Conservation (phyloP, 1,140 invertebrate genomes). For the Linepithema humile region DNA sequence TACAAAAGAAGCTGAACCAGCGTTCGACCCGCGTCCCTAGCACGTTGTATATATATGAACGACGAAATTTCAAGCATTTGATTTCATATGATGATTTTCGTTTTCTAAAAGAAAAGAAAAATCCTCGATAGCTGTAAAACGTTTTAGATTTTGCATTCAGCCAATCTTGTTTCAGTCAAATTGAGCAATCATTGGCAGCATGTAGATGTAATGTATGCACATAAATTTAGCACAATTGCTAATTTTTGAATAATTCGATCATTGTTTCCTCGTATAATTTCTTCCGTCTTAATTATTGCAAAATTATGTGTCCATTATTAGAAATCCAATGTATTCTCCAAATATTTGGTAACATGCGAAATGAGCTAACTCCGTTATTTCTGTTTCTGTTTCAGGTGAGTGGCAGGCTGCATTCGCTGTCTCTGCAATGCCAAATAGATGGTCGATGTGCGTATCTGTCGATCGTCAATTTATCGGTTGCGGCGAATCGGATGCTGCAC, state of each 20-base stretch:
- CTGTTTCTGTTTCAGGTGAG: slow-evolving; percentile 83
- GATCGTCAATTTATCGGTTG: slow-evolving; percentile 84
- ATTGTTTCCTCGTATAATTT: background rate
- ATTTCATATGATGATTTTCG: background rate
- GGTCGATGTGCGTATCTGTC: slow-evolving; percentile 83
- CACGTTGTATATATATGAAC: slow-evolving; percentile 69
- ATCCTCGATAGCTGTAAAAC: background rate
- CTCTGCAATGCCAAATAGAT: slow-evolving; percentile 85
- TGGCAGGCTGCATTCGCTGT: slow-evolving; percentile 83
- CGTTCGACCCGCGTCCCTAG: slow-evolving; percentile 71
- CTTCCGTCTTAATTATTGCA: background rate
- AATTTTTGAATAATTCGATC: background rate
- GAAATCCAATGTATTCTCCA: background rate
- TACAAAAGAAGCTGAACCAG: slow-evolving; percentile 82
- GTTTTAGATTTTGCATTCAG: background rate
- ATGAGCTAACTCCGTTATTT: slow-evolving; percentile 53
- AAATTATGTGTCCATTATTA: background rate
- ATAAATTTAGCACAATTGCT: background rate
- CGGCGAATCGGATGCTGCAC: slow-evolving; percentile 83
- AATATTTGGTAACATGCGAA: slow-evolving; percentile 15
- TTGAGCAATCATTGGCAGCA: background rate
- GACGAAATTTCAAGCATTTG: slow-evolving; percentile 56
- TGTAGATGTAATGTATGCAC: background rate
- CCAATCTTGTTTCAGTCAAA: no score
- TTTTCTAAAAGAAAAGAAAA: background rate